Percentiles rank a stretch among this genome's conserved stretches.
These are phyloP conservation scores for Eristalis pertinax DNA, from an alignment of 2,888 invertebrate species.

Conservation along the genomic window DNA sequence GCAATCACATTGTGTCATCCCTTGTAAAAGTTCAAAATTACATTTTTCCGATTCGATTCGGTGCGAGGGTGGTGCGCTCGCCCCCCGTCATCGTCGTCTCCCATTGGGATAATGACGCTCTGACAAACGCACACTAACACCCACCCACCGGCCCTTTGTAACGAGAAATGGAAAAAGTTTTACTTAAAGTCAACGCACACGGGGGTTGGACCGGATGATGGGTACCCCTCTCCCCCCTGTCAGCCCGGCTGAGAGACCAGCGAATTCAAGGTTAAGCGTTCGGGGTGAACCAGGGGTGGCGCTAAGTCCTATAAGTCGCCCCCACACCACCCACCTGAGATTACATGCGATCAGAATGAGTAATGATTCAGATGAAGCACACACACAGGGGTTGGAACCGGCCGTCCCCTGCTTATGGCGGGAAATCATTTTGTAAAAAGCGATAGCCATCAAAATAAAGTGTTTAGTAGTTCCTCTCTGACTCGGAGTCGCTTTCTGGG, in stretches of 20 bases:
- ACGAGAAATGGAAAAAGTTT: constrained; percentile 30
- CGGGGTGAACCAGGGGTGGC: constrained; percentile 65
- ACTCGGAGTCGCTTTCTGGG: neutral
- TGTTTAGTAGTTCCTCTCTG: constrained; percentile 60
- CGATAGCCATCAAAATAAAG: constrained; percentile 72
- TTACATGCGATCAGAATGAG: constrained; percentile 72
- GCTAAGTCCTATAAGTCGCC: constrained; percentile 49
- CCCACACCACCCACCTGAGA: constrained; percentile 67
- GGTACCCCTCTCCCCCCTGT: neutral
- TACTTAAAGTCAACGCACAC: constrained; percentile 54
- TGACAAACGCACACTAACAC: constrained; percentile 61
- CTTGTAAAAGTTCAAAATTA: constrained; percentile 71
- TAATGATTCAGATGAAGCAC: constrained; percentile 69
- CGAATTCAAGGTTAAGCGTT: constrained; percentile 68
- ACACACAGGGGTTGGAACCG: constrained; percentile 47
- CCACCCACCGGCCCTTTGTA: neutral
- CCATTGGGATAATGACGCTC: constrained; percentile 69
- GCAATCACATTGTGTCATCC: constrained; percentile 23
- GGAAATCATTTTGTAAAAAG: constrained; percentile 70
- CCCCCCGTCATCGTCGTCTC: constrained; percentile 31
- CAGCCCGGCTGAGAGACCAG: too few species aligned
- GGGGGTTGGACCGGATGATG: neutral
- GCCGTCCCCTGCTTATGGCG: constrained; percentile 53
- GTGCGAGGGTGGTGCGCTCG: constrained; percentile 1
- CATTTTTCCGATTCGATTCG: constrained; percentile 59